phyloP scores from a whole-genome alignment of 2,113 vertebrate genomes.

The Anarhynchus alexandrinus region DNA sequence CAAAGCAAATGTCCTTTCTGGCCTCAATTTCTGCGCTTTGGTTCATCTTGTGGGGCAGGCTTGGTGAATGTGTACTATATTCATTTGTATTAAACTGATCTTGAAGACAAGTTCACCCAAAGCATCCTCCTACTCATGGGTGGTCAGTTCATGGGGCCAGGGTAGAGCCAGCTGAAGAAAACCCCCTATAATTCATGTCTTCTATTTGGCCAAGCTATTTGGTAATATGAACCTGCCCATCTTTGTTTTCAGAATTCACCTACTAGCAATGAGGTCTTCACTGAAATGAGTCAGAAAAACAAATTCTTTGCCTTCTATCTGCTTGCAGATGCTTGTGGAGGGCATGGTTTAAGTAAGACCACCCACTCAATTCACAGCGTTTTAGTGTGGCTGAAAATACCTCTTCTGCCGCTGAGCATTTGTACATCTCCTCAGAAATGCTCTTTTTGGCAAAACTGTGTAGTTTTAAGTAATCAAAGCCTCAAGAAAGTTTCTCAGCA shows the following conservation, averaged over 20 bases:
- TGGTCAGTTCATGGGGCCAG: neutral
- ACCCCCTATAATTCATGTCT: neutral
- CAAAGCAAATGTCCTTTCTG: neutral
- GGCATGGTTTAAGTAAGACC: neutral
- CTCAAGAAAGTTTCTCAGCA: neutral
- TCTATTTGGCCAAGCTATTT: neutral
- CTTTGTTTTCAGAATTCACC: neutral
- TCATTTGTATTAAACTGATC: neutral
- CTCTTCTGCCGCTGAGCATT: neutral
- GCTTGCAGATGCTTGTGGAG: neutral
- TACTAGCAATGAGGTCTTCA: neutral
- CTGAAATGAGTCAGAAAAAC: neutral
- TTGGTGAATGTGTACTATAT: neutral
- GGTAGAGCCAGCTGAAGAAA: neutral
- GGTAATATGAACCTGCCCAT: neutral
- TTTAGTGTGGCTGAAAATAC: neutral
- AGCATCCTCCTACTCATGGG: neutral
- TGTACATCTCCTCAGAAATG: neutral
- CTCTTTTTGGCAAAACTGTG: neutral
- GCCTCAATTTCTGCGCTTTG: neutral
- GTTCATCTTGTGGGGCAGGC: neutral
- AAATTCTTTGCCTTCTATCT: neutral
- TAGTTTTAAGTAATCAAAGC: neutral
- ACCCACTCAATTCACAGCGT: neutral
- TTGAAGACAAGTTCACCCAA: neutral